A percentile compares a stretch with the other conserved stretches of the same genome.
Evolutionary conservation across 2,888 invertebrate species (phyloP).

Genomic region (Eristalinus sepulchralis): DNA sequence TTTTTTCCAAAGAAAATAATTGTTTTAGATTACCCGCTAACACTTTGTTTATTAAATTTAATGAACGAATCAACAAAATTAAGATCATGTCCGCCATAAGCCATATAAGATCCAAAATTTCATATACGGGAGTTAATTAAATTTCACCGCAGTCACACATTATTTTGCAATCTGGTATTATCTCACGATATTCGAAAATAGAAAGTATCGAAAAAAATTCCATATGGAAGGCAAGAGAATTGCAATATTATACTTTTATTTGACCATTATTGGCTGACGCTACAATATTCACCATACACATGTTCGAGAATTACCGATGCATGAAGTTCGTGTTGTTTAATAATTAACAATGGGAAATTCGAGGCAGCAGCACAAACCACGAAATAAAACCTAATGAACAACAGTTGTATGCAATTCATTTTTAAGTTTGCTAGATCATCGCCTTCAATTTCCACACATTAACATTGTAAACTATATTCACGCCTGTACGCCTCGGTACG

Average conservation of each 20-base stretch:
- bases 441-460: not conserved
- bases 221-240: not conserved
- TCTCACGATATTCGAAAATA: not conserved
- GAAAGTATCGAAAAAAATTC: not conserved
- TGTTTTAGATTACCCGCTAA: too few species aligned
- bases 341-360: not conserved
- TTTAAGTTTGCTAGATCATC: not conserved
- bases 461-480: not conserved
- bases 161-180: not conserved
- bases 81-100: too few species aligned
- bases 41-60: too few species aligned
- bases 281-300: not conserved
- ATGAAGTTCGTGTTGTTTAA: not conserved
- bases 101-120: too few species aligned
- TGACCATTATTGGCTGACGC: not conserved
- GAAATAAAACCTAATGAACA: not conserved
- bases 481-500: not conserved
- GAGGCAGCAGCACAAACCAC: not conserved
- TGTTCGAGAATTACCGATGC: not conserved
- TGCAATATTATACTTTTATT: not conserved
- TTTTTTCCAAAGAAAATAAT: too few species aligned
- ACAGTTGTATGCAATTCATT: not conserved
- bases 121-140: too few species aligned
- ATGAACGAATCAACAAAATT: too few species aligned
- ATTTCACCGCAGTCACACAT: too few species aligned